Base-by-base conservation (phyloP, 2,797 vertebrate genomes). In the Pelodytes ibericus region DNA sequence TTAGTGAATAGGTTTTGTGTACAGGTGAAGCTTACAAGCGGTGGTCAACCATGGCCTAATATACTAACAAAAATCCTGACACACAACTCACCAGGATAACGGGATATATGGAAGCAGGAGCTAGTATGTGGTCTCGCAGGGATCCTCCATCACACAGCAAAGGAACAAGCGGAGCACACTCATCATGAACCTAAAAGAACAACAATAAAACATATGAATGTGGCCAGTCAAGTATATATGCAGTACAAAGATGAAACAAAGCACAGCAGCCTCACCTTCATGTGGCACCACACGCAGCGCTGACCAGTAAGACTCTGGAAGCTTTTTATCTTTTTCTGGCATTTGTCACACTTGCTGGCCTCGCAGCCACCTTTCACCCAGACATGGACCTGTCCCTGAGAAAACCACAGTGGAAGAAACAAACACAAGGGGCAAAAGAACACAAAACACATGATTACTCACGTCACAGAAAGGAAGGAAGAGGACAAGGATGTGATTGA, bases 271-370 rank as follows among this genome's bases (percentile, higher is more conserved):
- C 89, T 92, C 80, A 96, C 96, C 94, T 95, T 92, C 20, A 91
- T 89, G 87, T 96, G 96, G 86, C 96, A 98, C 95, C 96, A 96
- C 62, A 95, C 94, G 29, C 96, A 98, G 85, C 93, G 94, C 83
- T 96, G 92, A 49, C 95, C 96, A 0, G 92, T 94, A 15, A 96
- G 87, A 63, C 95, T 91, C 66, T 96, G 94, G 82, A 91, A 91
- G 86, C 90, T 95, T 84, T 94, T 94, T 79, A 98, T 96, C 88
- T 95, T 97, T 87, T 95, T 96, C 88, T 97, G 95, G 88, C 96
- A 97, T 58, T 86, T 86, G 65, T 95, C 94, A 31, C 96, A 98
- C 81, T 94, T 94, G 57, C 86, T 89, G 0, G 93, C 92, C 27
- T 93, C 92, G 71, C 95, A 96, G 86, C 94, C 94, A 59, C 96